Conservation (phyloP, 2,888 invertebrate species). For the Yponomeuta sedellus region DNA sequence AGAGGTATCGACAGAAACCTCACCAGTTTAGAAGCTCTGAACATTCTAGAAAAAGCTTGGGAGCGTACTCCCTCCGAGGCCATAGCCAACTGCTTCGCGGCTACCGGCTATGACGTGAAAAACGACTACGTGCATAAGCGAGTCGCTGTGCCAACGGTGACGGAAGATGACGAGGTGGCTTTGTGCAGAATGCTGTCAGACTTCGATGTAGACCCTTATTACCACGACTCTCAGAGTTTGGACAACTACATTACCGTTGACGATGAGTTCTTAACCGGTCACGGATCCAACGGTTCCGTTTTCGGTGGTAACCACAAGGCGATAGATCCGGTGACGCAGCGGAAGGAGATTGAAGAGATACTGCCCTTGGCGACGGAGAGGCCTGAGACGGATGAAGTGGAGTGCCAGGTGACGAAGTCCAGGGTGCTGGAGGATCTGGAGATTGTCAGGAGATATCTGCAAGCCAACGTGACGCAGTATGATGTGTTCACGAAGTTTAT, state of each 20-base stretch:
- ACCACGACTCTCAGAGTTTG: slow-evolving; percentile 28
- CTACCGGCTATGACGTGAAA: slow-evolving; percentile 37
- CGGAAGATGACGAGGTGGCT: slow-evolving; percentile 34
- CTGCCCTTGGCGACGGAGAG: slow-evolving; percentile 36
- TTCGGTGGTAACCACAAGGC: slow-evolving; percentile 44
- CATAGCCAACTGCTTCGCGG: slow-evolving; percentile 34
- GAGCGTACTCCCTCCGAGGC: slow-evolving; percentile 29
- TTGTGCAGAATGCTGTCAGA: slow-evolving; percentile 35
- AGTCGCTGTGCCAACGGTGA: slow-evolving; percentile 27
- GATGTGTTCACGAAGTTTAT: slow-evolving; percentile 33
- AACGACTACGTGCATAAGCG: slow-evolving; percentile 21
- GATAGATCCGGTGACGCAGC: slow-evolving; percentile 21
- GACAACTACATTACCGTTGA: slow-evolving; percentile 44
- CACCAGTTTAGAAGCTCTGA: slow-evolving; percentile 39
- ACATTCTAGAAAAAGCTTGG: slow-evolving; percentile 42
- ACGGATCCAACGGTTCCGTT: slow-evolving; percentile 41
- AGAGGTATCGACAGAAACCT: slow-evolving; percentile 37
- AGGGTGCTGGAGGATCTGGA: slow-evolving; percentile 36
- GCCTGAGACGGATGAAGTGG: slow-evolving; percentile 30
- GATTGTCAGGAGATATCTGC: slow-evolving; percentile 35
- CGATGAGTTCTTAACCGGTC: slow-evolving; percentile 40
- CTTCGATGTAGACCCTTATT: slow-evolving; percentile 39
- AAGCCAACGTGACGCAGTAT: slow-evolving; percentile 28
- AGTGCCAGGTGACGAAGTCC: slow-evolving; percentile 24
- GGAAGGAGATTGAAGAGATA: slow-evolving; percentile 29